Base-by-base conservation (phyloP, 2,797 vertebrate genomes). In the Oreonectes daqikongensis region DNA sequence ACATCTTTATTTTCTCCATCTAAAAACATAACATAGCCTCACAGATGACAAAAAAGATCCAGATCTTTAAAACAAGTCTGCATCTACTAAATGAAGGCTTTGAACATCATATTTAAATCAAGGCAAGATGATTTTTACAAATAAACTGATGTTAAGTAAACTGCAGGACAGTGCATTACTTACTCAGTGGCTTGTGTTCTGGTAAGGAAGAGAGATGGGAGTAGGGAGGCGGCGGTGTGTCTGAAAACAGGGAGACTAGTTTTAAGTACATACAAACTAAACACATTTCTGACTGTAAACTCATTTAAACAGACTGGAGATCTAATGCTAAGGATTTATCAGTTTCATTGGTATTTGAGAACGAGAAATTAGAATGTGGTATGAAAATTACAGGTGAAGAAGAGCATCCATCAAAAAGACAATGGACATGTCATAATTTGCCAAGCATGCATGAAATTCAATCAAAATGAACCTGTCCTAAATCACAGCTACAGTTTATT, bases 141-240 rank as follows among this genome's bases (percentile, higher is more conserved):
- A 57, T 18, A 26, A 59, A n/a, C 1, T 32, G 17, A 20, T 40
- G 20, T 20, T 44, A 4, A 9, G 2, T 30, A 0, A 67, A 22
- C 1, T 30, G 18, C 32, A 5, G 10, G 35, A 66, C 59, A 18
- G 11, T 50, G 78, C 42, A 69, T 26, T 18, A 94, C 95, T 94
- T 91, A 96, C 95, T 95, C 92, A 95, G 93, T 94, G 94, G 92
- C 93, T 95, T 95, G 90, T 92, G 93, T 91, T 95, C 94, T 61
- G 93, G 92, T 61, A 87, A 90, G 78, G 87, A 92, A 85, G 95
- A 95, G 86, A 95, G 91, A 81, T 92, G 89, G 69, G 94, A 97
- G 84, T 99, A 99, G 17, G 97, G 97, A 82, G 97, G 97, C 77
- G 97, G 97, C 59, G 97, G 96, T 65, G 96, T 97, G 85, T 99